A percentile compares a stretch with the other conserved stretches of the same genome.
Evolutionary conservation across 2,113 vertebrate species (phyloP).

Genomic region (Oophaga pumilio): DNA sequence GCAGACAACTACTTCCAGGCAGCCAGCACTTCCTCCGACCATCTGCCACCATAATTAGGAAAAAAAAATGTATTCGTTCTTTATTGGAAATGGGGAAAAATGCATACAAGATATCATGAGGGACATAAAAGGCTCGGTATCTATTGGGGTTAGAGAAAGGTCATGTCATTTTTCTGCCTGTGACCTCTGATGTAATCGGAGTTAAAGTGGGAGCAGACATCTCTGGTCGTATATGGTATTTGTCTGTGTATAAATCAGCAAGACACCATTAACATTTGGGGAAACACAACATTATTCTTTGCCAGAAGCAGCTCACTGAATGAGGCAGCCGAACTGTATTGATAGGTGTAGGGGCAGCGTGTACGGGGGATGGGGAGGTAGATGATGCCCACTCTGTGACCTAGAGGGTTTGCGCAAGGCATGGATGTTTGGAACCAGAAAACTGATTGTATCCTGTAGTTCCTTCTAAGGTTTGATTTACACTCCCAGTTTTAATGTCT

Average conservation of each 20-base stretch:
- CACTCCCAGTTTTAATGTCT: neutral
- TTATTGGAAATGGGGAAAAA: neutral
- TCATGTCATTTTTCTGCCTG: neutral
- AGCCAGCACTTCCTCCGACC: slow-evolving; percentile 62
- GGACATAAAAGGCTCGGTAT: neutral
- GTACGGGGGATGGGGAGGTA: neutral
- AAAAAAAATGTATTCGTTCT: slow-evolving; percentile 1
- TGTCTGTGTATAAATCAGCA: slow-evolving; percentile 25
- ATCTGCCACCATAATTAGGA: slow-evolving; percentile 60
- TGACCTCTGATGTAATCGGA: slow-evolving; percentile 22
- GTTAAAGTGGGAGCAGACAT: slow-evolving; percentile 8
- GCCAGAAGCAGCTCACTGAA: neutral
- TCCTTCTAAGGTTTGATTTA: neutral
- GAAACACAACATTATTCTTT: slow-evolving; percentile 38
- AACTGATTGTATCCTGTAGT: neutral
- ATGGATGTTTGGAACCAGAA: neutral
- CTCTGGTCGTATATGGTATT: slow-evolving; percentile 15
- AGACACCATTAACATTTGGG: slow-evolving; percentile 11
- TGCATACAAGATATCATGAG: neutral
- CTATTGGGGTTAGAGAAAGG: slow-evolving; percentile 9
- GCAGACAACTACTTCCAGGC: slow-evolving; percentile 49
- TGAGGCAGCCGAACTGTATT: neutral
- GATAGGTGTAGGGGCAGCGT: neutral
- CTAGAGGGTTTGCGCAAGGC: neutral
- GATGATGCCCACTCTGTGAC: neutral